Evolutionary conservation across 2,797 vertebrate species (phyloP).

Genomic region (Enteromius afrohamiltoni): DNA sequence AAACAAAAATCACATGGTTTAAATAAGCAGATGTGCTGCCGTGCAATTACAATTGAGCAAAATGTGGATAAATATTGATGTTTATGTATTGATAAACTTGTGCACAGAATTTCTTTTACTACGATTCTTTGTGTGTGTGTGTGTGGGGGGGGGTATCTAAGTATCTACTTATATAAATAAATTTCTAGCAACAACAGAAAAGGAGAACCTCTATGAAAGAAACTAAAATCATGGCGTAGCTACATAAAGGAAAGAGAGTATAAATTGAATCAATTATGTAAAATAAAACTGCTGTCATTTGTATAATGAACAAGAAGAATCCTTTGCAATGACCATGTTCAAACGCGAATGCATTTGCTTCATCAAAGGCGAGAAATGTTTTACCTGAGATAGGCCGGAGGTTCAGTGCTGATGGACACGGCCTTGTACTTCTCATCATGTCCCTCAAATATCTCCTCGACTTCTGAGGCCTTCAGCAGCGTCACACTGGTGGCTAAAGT

Average conservation of each 20-base stretch:
- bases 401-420: slow-evolving; percentile 97
- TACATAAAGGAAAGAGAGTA: not conserved
- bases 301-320: not conserved
- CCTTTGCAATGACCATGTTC: not conserved
- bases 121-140: not conserved
- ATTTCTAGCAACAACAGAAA: not conserved
- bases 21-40: not conserved
- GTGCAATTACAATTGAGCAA: not conserved
- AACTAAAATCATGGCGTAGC: too few relatives aligned
- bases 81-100: not conserved
- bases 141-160: too few relatives aligned
- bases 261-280: not conserved
- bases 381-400: slow-evolving; percentile 97
- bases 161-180: not conserved
- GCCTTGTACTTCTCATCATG: slow-evolving; percentile 99
- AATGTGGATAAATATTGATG: not conserved
- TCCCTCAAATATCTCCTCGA: slow-evolving; percentile 97
- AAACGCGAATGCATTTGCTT: not conserved
- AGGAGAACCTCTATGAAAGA: not conserved
- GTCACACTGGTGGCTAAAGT: slow-evolving; percentile 96
- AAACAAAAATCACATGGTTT: not conserved
- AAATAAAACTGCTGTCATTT: not conserved
- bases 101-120: not conserved
- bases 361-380: not conserved
- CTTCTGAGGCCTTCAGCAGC: slow-evolving; percentile 93